Percentiles rank a stretch among this genome's conserved stretches.
These are phyloP conservation scores for Sander vitreus DNA, from an alignment of 2,113 vertebrate species.

Conservation along the genomic window DNA sequence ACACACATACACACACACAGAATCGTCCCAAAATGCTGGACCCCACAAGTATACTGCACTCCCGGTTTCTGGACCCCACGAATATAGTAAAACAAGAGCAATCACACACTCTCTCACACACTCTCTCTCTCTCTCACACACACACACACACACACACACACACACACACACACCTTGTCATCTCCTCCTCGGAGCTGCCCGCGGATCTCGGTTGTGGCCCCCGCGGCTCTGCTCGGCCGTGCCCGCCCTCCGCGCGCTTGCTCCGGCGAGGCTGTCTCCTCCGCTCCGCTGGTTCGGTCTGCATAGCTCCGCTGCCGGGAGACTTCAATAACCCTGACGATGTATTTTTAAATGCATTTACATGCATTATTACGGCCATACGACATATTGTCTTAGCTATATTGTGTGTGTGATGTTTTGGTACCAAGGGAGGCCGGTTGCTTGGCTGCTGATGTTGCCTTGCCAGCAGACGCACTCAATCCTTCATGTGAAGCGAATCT, in stretches of 20 bases:
- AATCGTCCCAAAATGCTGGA: no score
- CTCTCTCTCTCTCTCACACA: no score
- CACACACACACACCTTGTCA: no score
- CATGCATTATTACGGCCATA: neutral
- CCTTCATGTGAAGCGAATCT: neutral
- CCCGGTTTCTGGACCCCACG: no score
- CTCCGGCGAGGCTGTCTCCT: slow-evolving; percentile 13
- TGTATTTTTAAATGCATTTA: neutral
- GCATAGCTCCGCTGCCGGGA: slow-evolving; percentile 37
- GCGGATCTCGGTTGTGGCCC: neutral
- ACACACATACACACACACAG: no score
- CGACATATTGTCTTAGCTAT: neutral
- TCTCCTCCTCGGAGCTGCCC: slow-evolving; percentile 40
- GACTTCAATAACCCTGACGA: neutral
- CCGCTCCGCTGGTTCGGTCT: slow-evolving; percentile 21
- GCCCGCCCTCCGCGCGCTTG: slow-evolving; percentile 19
- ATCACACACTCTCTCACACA: no score
- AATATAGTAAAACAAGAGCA: no score
- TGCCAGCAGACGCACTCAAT: slow-evolving; percentile 40
- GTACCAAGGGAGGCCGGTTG: neutral
- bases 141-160: no score
- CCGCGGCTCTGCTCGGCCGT: slow-evolving; percentile 8
- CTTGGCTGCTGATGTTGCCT: slow-evolving; percentile 38
- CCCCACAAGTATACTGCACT: no score
- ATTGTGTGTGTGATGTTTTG: neutral